Evolutionary conservation across 2,888 invertebrate genomes (phyloP).

Genomic region (Mimumesa dahlbomi): DNA sequence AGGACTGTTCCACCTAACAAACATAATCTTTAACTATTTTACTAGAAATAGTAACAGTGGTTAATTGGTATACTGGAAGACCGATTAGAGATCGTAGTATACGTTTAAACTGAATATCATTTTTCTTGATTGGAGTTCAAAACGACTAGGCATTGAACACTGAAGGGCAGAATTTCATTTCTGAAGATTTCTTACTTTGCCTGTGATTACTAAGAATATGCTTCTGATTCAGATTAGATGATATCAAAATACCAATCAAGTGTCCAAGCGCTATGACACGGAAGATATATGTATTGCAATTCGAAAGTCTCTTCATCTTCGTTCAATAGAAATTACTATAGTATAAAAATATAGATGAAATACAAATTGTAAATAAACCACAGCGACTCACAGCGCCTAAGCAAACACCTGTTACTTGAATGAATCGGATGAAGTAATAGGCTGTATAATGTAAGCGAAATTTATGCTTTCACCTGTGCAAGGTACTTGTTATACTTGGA

Average conservation of each 20-base stretch:
- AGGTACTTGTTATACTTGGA: conserved; percentile 96
- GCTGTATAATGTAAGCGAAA: conserved; percentile 52
- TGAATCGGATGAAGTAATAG: conserved; percentile 5
- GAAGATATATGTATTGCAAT: too few species aligned
- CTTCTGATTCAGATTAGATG: conserved; percentile 48
- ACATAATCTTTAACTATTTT: not conserved
- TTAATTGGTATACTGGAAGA: too few species aligned
- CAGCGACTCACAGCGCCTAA: conserved; percentile 31
- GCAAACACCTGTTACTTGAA: conserved; percentile 27
- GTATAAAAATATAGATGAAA: too few species aligned
- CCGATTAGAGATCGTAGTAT: too few species aligned
- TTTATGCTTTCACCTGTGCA: conserved; percentile 83
- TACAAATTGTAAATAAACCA: too few species aligned
- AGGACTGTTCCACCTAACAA: conserved; percentile 65
- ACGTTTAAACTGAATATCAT: too few species aligned
- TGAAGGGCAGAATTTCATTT: conserved; percentile 28
- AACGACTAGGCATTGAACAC: conserved; percentile 19
- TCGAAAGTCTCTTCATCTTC: too few species aligned
- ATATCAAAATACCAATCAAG: conserved; percentile 58
- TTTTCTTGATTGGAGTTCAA: too few species aligned
- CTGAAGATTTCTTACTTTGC: conserved; percentile 21
- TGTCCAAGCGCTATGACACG: conserved; percentile 55
- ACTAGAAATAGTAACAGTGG: not conserved
- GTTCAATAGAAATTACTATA: too few species aligned
- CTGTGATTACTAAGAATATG: conserved; percentile 62